Evolutionary conservation across 2,888 invertebrate species (phyloP).

Genomic region (Lycophotia porphyrea): DNA sequence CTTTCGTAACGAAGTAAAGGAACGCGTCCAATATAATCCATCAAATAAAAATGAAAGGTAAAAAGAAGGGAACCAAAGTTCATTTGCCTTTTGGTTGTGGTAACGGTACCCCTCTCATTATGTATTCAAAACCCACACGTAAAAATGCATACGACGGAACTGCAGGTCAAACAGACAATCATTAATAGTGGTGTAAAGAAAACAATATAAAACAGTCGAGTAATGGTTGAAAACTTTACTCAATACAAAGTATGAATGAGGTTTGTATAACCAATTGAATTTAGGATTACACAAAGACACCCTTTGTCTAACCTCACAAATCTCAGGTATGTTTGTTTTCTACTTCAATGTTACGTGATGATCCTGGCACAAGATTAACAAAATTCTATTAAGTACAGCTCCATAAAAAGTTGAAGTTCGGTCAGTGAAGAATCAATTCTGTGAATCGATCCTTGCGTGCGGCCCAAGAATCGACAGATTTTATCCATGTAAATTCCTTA

Average conservation of each 20-base stretch:
- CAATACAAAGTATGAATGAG: background rate
- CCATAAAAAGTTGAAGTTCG: slow-evolving; percentile 9
- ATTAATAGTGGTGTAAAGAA: slow-evolving; percentile 19
- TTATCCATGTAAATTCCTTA: slow-evolving; percentile 46
- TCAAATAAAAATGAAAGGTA: slow-evolving; percentile 42
- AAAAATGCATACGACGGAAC: slow-evolving; percentile 63
- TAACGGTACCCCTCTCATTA: slow-evolving; percentile 64
- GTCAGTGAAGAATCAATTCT: slow-evolving; percentile 18
- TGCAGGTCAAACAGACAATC: slow-evolving; percentile 43
- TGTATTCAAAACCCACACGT: slow-evolving; percentile 63
- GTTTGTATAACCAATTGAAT: slow-evolving; percentile 29
- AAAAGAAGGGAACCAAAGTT: slow-evolving; percentile 54
- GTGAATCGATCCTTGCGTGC: slow-evolving; percentile 20
- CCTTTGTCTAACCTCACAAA: slow-evolving; percentile 16
- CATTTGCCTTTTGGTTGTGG: slow-evolving; percentile 62
- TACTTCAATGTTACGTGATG: slow-evolving; percentile 2
- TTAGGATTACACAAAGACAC: background rate
- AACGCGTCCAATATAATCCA: slow-evolving; percentile 27
- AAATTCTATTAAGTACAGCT: background rate
- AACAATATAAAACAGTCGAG: slow-evolving; percentile 10
- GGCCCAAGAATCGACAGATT: slow-evolving; percentile 36
- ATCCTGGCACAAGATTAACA: slow-evolving; percentile 1
- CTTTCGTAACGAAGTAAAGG: background rate
- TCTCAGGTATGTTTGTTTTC: slow-evolving; percentile 8
- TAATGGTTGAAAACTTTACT: slow-evolving; percentile 10